Conservation (phyloP, 1,140 invertebrate genomes). For the Carposina sasakii region DNA sequence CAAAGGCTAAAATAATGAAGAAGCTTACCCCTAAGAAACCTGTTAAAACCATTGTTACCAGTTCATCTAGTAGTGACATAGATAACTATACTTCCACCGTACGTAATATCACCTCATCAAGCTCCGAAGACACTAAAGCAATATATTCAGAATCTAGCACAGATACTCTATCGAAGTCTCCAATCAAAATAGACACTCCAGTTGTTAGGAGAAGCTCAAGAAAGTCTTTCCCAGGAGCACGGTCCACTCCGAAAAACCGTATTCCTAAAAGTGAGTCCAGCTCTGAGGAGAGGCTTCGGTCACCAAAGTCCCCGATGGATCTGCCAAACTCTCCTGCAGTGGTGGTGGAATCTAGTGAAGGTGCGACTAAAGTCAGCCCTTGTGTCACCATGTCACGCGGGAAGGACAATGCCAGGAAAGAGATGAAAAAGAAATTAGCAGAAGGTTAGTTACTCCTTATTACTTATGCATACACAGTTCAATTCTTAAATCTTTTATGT, state of each 20-base stretch:
- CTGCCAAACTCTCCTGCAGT: conserved; percentile 33
- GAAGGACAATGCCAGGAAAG: conserved; percentile 53
- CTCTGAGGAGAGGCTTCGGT: conserved; percentile 47
- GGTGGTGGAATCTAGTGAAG: conserved; percentile 43
- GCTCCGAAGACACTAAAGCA: no score
- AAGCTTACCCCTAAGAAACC: conserved; percentile 9
- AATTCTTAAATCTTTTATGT: no score
- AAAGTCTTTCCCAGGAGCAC: conserved; percentile 19
- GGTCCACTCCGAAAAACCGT: conserved; percentile 27
- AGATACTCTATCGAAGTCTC: no score
- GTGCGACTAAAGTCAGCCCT: conserved; percentile 43
- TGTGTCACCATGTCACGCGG: conserved; percentile 50
- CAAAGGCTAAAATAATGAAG: conserved; percentile 1
- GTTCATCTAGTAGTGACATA: conserved; percentile 2
- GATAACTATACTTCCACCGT: no score
- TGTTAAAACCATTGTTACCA: conserved; percentile 1
- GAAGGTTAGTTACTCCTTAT: conserved; percentile 53
- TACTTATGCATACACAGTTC: neutral
- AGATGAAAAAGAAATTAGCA: conserved; percentile 51
- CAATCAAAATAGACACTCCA: neutral
- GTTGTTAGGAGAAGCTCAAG: conserved; percentile 14
- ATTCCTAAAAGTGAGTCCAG: conserved; percentile 52
- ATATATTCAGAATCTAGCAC: no score
- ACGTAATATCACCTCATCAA: no score
- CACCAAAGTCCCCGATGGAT: conserved; percentile 33